These are phyloP conservation scores for Pogonomyrmex barbatus DNA, from an alignment of 1,140 invertebrate genomes.

Conservation along the genomic window DNA sequence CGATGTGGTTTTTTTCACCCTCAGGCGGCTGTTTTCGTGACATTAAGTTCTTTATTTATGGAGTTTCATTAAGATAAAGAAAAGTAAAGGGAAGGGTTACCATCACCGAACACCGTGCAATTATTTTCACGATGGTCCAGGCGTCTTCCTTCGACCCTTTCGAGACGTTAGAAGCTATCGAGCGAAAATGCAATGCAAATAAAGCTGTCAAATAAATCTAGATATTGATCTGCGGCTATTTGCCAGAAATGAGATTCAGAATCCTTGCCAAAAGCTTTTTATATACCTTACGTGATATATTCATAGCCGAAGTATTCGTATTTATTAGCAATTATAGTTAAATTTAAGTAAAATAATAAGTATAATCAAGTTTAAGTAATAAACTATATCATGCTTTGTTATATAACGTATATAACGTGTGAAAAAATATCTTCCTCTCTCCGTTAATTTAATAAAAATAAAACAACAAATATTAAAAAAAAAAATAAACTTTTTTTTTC, in stretches of 20 bases:
- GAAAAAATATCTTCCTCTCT: background rate
- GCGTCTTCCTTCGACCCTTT: constrained; percentile 60
- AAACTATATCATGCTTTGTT: no score
- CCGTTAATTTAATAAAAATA: background rate
- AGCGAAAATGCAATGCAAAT: constrained; percentile 81
- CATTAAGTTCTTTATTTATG: constrained; percentile 86
- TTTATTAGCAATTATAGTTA: background rate
- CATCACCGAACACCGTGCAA: constrained; percentile 83
- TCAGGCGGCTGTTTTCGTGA: constrained; percentile 79
- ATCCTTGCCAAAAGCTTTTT: background rate
- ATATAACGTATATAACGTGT: no score
- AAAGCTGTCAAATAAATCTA: constrained; percentile 85
- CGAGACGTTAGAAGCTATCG: constrained; percentile 62
- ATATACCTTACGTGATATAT: background rate
- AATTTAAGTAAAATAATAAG: background rate
- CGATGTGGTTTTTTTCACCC: constrained; percentile 75
- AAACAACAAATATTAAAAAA: background rate
- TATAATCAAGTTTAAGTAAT: no score
- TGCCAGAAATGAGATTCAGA: background rate
- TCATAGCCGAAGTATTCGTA: background rate
- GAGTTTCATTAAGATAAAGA: constrained; percentile 86
- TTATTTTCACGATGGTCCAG: constrained; percentile 82
- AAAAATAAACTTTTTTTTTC: background rate
- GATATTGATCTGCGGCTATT: constrained; percentile 82
- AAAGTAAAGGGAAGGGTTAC: constrained; percentile 81